Evolutionary conservation across 2,888 invertebrate species (phyloP).

Genomic region (Drosophila melanosoma): DNA sequence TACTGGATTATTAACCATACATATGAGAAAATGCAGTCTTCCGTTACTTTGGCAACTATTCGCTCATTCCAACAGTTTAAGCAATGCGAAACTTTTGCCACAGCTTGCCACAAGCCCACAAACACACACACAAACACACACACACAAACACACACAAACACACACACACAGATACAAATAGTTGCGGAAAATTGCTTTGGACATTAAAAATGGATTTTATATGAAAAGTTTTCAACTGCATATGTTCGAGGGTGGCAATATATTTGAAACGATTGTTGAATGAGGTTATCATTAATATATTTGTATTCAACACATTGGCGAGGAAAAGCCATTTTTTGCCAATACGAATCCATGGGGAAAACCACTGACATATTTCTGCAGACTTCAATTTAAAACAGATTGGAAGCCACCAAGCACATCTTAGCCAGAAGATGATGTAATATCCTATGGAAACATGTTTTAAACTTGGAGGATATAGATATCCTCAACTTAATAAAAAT

Average conservation of each 20-base stretch:
- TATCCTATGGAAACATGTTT: background rate
- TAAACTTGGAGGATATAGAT: background rate
- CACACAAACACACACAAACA: background rate
- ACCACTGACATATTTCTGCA: background rate
- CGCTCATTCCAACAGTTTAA: slow-evolving; percentile 26
- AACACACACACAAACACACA: background rate
- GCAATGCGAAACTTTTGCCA: slow-evolving; percentile 31
- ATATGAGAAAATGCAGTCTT: background rate
- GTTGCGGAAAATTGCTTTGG: background rate
- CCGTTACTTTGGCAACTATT: slow-evolving; percentile 31
- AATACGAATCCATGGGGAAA: background rate
- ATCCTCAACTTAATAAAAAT: background rate
- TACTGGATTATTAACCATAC: background rate
- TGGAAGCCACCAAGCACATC: background rate
- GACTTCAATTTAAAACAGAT: background rate
- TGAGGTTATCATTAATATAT: background rate
- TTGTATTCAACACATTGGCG: background rate
- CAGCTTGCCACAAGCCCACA: background rate
- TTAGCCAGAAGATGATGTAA: background rate
- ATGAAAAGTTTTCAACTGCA: background rate
- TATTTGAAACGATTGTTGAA: background rate
- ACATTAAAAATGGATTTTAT: background rate
- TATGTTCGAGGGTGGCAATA: background rate
- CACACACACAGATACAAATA: background rate
- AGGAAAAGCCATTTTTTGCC: background rate